These are phyloP conservation scores for Neogobius melanostomus DNA, from an alignment of 2,113 vertebrate genomes.

Conservation along the genomic window DNA sequence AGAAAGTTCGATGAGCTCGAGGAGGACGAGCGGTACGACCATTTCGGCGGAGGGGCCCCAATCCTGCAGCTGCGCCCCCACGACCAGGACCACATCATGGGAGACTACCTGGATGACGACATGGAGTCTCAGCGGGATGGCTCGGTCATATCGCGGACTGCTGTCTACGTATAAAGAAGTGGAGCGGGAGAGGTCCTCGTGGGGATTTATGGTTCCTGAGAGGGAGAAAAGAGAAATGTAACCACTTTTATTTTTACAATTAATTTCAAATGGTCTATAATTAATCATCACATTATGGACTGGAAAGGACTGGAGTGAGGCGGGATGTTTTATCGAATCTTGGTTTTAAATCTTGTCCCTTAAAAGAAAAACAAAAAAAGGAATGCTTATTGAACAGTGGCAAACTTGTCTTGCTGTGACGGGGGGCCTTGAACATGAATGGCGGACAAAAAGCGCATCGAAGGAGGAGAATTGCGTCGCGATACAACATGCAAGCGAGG, in stretches of 20 bases:
- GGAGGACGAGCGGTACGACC: constrained; percentile 79
- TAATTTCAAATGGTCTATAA: constrained; percentile 54
- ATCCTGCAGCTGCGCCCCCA: constrained; percentile 73
- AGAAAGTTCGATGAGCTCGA: constrained; percentile 81
- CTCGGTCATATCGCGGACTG: constrained; percentile 88
- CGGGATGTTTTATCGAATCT: constrained; percentile 23
- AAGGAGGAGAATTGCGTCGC: constrained; percentile 37
- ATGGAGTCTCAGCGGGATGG: constrained; percentile 92
- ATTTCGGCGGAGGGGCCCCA: constrained; percentile 74
- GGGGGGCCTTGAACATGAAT: constrained; percentile 57
- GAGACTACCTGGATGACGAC: constrained; percentile 82
- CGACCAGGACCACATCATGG: constrained; percentile 61
- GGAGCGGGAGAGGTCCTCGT: constrained; percentile 22
- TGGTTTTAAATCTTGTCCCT: constrained; percentile 26
- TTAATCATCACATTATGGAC: constrained; percentile 54
- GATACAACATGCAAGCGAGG: constrained; percentile 18
- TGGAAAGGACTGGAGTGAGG: constrained; percentile 28
- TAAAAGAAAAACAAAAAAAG: background rate
- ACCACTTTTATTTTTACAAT: constrained; percentile 69
- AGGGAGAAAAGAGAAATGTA: constrained; percentile 45
- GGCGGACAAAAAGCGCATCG: constrained; percentile 44
- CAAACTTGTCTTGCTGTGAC: constrained; percentile 36
- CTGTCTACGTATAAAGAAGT: constrained; percentile 84
- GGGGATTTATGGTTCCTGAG: constrained; percentile 40
- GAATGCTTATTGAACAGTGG: background rate